These are phyloP conservation scores for Sorex araneus DNA, from an alignment of 2,113 vertebrate species.

Conservation along the genomic window DNA sequence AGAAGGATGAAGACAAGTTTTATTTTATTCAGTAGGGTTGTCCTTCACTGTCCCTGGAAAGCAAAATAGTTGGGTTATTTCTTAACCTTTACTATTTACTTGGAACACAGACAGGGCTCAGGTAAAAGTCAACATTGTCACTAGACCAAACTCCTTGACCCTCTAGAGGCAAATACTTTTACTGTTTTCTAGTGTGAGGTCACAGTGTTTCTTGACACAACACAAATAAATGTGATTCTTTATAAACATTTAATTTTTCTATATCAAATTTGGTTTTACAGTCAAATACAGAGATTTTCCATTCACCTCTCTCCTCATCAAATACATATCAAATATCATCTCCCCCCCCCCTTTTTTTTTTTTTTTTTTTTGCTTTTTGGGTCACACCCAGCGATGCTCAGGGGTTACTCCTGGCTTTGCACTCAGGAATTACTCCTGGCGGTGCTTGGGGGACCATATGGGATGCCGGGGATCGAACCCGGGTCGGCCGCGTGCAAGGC, in stretches of 20 bases:
- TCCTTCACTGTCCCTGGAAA: background rate
- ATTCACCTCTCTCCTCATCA: background rate
- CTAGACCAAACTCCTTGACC: background rate
- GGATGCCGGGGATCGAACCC: too few relatives aligned
- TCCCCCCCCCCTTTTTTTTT: background rate
- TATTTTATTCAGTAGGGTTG: background rate
- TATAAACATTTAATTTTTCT: background rate
- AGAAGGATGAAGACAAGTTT: background rate
- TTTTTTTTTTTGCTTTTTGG: too few relatives aligned
- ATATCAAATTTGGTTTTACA: background rate
- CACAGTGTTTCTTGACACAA: slow-evolving; percentile 2
- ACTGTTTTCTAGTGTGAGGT: background rate
- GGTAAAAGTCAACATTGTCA: background rate
- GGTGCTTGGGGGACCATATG: too few relatives aligned
- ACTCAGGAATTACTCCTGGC: too few relatives aligned
- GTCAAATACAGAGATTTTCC: background rate
- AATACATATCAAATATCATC: too few relatives aligned
- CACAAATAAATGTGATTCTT: background rate
- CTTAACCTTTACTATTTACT: slow-evolving; percentile 1
- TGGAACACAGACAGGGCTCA: background rate
- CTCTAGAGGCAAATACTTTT: background rate
- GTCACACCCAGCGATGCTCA: too few relatives aligned
- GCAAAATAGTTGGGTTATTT: background rate
- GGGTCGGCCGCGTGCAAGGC: too few relatives aligned
- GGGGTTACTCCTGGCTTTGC: too few relatives aligned